Base-by-base conservation (phyloP, 2,888 invertebrate genomes). In the Chrysomela aeneicollis region DNA sequence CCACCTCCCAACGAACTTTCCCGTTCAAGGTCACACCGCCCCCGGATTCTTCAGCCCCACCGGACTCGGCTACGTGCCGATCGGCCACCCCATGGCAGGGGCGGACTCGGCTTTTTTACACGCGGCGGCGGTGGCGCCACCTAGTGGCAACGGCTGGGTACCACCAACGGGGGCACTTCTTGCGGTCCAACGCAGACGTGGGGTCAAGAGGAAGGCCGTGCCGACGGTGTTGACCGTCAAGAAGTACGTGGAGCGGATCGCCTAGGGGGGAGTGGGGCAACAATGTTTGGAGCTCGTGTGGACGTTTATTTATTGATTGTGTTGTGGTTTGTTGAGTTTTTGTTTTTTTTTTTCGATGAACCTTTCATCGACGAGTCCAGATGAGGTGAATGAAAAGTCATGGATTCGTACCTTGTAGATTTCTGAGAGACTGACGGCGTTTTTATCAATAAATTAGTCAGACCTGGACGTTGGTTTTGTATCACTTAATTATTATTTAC, bases 51-150 rank as follows among this genome's bases (percentile, higher is more conserved):
- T 46, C 26, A 57, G 47, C 9, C 19, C 42, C 46, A 17, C 15
- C 12, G 1, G 18, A 12, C 26, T 46, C 17, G 12, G 17, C 9
- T 46, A 46, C 46, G 4, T 12, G 2, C 57, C 47, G 15, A 46
- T 12, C 35, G 46, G 1, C 6, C 21, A 26, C 17, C 12, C 57
- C 21, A 10, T 26, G 5, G 26, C 47, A 26, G 66, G 47, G 18
- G 61, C 65, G 12, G 71, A 69, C 53, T 63, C 71, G 6, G 53
- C 49, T 30, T 54, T 65, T 32, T 55, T 76, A 77, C 54, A 26
- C 26, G 26, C 26, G 4, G 66, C 74, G 9, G 70, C 72, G 4
- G 72, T 74, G 3, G 74, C 71, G 49, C 70, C 71, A 47, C 67
- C 74, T 22, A 54, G 47, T 47, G 70, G 59, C 42, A 74, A 70